Percentiles rank a stretch among this genome's conserved stretches.
phyloP scores from a whole-genome alignment of 1,140 invertebrate genomes.

The Drosophila obscura region DNA sequence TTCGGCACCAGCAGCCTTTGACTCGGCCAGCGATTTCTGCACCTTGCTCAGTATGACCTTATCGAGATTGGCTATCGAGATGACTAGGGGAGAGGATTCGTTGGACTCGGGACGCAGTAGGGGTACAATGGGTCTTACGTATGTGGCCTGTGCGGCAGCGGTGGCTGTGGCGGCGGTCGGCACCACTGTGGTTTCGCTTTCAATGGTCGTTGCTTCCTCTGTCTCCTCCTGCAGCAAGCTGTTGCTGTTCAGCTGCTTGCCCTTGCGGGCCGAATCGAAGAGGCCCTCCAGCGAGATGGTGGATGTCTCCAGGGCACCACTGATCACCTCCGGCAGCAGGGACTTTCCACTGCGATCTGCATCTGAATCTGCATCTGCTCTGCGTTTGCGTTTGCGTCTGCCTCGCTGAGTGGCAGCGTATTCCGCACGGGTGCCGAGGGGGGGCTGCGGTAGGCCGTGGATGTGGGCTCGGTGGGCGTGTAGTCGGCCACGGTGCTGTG shows the following conservation, averaged over 20 bases:
- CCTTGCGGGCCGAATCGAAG: slow-evolving; percentile 85
- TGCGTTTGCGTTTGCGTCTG: not conserved
- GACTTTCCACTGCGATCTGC: slow-evolving; percentile 71
- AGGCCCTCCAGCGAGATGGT: slow-evolving; percentile 87
- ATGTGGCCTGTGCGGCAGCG: slow-evolving; percentile 37
- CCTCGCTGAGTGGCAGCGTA: slow-evolving; percentile 46
- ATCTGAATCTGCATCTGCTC: slow-evolving; percentile 14
- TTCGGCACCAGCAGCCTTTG: slow-evolving; percentile 2
- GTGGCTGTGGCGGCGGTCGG: slow-evolving; percentile 2
- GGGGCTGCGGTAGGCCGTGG: not conserved
- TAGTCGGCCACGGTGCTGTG: slow-evolving; percentile 81
- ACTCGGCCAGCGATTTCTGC: slow-evolving; percentile 49
- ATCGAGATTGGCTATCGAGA: slow-evolving; percentile 84
- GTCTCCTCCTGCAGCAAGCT: slow-evolving; percentile 6
- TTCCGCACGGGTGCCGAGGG: slow-evolving; percentile 61
- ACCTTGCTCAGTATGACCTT: slow-evolving; percentile 83
- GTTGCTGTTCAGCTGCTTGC: slow-evolving; percentile 60
- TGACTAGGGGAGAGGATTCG: slow-evolving; percentile 83
- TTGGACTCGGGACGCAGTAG: slow-evolving; percentile 81
- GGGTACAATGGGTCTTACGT: slow-evolving; percentile 82
- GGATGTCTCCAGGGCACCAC: slow-evolving; percentile 85
- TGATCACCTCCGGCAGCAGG: slow-evolving; percentile 71
- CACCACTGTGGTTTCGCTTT: slow-evolving; percentile 25
- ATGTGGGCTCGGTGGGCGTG: slow-evolving; percentile 68
- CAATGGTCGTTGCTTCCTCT: slow-evolving; percentile 14